These are phyloP conservation scores for Callospermophilus lateralis DNA, from an alignment of 2,113 vertebrate genomes.

Conservation along the genomic window DNA sequence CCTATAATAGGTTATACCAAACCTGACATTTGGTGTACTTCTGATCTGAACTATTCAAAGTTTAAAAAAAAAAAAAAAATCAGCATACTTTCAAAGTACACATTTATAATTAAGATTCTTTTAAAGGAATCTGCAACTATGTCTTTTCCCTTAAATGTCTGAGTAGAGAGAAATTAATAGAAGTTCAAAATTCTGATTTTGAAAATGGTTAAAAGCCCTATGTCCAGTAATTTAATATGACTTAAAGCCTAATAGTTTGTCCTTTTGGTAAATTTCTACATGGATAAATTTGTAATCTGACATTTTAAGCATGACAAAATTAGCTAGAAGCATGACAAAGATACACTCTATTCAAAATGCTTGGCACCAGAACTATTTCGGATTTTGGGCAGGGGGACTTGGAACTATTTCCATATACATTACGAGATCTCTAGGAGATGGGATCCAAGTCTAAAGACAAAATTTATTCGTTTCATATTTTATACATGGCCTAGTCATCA, in stretches of 20 bases:
- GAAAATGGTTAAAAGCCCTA: not conserved
- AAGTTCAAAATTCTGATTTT: slow-evolving; percentile 34
- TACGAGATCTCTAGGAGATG: not conserved
- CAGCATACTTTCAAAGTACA: not conserved
- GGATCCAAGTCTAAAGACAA: not conserved
- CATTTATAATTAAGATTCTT: not conserved
- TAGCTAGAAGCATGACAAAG: not conserved
- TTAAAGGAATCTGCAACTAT: not conserved
- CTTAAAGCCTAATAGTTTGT: not conserved
- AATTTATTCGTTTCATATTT: not conserved
- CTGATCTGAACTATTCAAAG: not conserved
- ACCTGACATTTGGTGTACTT: not conserved
- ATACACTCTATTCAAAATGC: not conserved
- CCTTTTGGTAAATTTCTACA: not conserved
- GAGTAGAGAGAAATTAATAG: not conserved
- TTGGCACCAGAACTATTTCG: not conserved
- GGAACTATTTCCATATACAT: not conserved
- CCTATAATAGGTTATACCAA: not conserved
- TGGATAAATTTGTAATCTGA: not conserved
- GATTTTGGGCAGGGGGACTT: not conserved
- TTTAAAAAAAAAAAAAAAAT: not conserved
- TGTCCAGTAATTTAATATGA: not conserved
- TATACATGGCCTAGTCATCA: not conserved
- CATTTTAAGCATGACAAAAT: not conserved
- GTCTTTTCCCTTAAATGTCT: slow-evolving; percentile 5